Percentiles rank a stretch among this genome's conserved stretches.
phyloP scores from a whole-genome alignment of 2,797 vertebrate species.

The Eulemur albifrons region DNA sequence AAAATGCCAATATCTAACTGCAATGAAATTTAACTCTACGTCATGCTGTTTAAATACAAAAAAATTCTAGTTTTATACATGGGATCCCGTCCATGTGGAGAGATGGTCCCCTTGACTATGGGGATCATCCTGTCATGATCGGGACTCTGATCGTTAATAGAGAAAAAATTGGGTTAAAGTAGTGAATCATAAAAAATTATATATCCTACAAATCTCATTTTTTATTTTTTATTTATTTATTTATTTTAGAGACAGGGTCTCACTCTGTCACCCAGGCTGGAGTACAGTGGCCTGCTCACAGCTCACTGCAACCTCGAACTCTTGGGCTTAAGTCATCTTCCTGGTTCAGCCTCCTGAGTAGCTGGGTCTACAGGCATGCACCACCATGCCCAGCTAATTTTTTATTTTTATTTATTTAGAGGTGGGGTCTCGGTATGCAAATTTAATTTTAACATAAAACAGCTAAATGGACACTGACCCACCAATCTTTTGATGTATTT shows the following conservation, averaged over 20 bases:
- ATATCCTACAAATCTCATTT: background rate
- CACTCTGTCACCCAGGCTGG: too few species aligned
- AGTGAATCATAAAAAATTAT: background rate
- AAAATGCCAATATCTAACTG: constrained; percentile 11
- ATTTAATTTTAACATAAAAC: constrained; percentile 27
- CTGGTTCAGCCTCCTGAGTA: background rate
- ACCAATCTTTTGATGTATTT: background rate
- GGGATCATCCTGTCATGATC: background rate
- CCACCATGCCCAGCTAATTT: background rate
- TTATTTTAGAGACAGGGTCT: too few species aligned
- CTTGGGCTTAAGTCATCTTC: background rate
- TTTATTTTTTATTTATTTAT: too few species aligned
- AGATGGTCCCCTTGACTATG: background rate
- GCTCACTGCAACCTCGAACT: background rate
- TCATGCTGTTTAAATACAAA: background rate
- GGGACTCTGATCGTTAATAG: background rate
- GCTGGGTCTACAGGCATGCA: background rate
- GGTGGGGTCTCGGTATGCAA: background rate
- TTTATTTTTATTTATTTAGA: background rate
- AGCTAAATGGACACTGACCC: background rate
- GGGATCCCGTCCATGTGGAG: background rate
- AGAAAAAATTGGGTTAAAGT: background rate
- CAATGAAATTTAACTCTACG: background rate
- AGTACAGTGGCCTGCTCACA: background rate
- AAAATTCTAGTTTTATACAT: background rate